Conservation (phyloP, 2,113 vertebrate genomes). For the Limanda limanda region DNA sequence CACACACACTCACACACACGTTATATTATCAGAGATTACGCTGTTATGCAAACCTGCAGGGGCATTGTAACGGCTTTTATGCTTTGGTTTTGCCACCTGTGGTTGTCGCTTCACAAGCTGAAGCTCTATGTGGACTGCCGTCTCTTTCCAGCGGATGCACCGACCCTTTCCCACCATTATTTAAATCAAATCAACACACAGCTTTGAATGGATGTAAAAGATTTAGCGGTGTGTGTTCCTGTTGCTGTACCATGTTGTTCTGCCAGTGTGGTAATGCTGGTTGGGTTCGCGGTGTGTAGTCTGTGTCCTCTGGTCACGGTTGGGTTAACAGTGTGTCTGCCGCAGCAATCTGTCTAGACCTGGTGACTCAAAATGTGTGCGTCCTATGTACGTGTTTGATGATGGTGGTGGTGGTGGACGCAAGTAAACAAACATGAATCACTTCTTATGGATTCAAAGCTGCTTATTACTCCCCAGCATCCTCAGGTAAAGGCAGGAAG, state of each 20-base stretch:
- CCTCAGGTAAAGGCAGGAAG: slow-evolving; percentile 33
- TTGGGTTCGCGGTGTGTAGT: slow-evolving; percentile 33
- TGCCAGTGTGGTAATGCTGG: slow-evolving; percentile 23
- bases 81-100: slow-evolving; percentile 42
- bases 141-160: slow-evolving; percentile 18
- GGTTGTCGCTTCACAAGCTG: slow-evolving; percentile 51
- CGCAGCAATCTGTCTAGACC: slow-evolving; percentile 54
- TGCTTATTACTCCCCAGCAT: slow-evolving; percentile 59
- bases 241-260: slow-evolving; percentile 7
- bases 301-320: slow-evolving; percentile 44
- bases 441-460: slow-evolving; percentile 63
- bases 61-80: slow-evolving; percentile 15
- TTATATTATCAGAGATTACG: slow-evolving; percentile 48
- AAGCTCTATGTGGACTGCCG: slow-evolving; percentile 27
- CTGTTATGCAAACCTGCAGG: slow-evolving; percentile 35
- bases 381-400: slow-evolving; percentile 43
- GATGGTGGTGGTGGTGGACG: slow-evolving; percentile 17
- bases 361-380: slow-evolving; percentile 44
- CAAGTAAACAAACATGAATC: slow-evolving; percentile 61
- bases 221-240: slow-evolving; percentile 26
- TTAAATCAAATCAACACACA: slow-evolving; percentile 30
- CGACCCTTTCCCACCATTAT: slow-evolving; percentile 3
- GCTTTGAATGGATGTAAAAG: slow-evolving; percentile 28
- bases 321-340: slow-evolving; percentile 38
- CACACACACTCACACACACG: background rate